A percentile compares a stretch with the other conserved stretches of the same genome.
Evolutionary conservation across 2,113 vertebrate species (phyloP).

Genomic region (Penelope pileata): DNA sequence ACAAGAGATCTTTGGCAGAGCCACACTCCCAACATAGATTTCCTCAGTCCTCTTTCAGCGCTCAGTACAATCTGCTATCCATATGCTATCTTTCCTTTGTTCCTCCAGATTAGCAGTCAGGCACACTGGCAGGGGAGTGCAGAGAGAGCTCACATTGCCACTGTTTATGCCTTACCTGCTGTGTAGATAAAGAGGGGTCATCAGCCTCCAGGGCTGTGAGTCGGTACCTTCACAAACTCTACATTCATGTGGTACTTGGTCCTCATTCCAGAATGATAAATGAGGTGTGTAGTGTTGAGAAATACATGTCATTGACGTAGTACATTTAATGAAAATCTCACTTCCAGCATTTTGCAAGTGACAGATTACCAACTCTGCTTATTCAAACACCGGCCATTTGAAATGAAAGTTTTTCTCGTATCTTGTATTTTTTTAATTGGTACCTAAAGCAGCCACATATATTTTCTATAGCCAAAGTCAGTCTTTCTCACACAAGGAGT

Average conservation of each 20-base stretch:
- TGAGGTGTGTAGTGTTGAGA: slow-evolving; percentile 40
- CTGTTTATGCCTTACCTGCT: slow-evolving; percentile 68
- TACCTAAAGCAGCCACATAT: not conserved
- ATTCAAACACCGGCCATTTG: slow-evolving; percentile 11
- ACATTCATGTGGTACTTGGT: slow-evolving; percentile 7
- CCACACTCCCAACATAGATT: slow-evolving; percentile 65
- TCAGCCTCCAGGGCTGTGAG: slow-evolving; percentile 52
- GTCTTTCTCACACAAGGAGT: not conserved
- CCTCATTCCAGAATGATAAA: slow-evolving; percentile 60
- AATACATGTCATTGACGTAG: slow-evolving; percentile 32
- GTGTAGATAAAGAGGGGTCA: slow-evolving; percentile 64
- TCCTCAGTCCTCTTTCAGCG: slow-evolving; percentile 54
- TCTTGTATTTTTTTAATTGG: slow-evolving; percentile 21
- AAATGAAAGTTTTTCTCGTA: not conserved
- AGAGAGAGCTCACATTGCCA: slow-evolving; percentile 48
- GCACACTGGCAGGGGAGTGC: slow-evolving; percentile 59
- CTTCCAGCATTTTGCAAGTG: slow-evolving; percentile 24
- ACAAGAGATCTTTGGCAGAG: slow-evolving; percentile 67
- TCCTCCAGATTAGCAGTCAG: slow-evolving; percentile 50
- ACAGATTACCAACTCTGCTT: slow-evolving; percentile 3
- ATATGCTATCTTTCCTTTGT: slow-evolving; percentile 72
- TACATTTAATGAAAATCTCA: slow-evolving; percentile 29
- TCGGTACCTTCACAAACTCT: slow-evolving; percentile 59
- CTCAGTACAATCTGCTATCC: slow-evolving; percentile 69
- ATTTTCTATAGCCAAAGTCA: not conserved